Base-by-base conservation (phyloP, 1,140 invertebrate species). In the Babylonia areolata region DNA sequence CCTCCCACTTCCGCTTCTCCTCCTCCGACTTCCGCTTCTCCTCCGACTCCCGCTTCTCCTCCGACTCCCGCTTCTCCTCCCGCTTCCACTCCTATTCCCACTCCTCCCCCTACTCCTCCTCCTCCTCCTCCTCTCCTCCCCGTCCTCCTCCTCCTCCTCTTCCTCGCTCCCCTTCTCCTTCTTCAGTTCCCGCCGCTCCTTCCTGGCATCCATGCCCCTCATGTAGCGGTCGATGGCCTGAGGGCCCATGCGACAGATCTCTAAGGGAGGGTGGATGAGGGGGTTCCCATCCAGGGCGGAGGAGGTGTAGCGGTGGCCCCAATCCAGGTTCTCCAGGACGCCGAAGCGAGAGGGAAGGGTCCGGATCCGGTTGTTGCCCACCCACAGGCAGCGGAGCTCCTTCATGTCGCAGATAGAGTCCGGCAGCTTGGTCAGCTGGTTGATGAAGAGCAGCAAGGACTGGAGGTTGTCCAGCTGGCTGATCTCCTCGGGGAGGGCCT, bases 201-300 rank as follows among this genome's bases (percentile, higher is more conserved):
- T 20, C 0, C 58, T 23, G 28, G 15, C 15, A 23, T 64, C 23
- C 28, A 86, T 64, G 15, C 71, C 51, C 33, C 33, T 78, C 85
- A 86, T 83, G 69, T 86, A 86, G 3, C 85, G 58, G 46, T 91
- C 90, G 73, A 93, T 92, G 20, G 90, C 90, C 42, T 84, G 83
- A 20, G 93, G 87, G 23, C 94, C 94, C 86, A 91, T 85, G 79
- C 91, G 90, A 78, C 93, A 94, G 28, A 95, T 92, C 71, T 94
- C 92, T 23, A 94, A 77, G 0, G 94, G 94, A 35, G 94, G 94
- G 54, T 90, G 88, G 12, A 87, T 78, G 3, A 95, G 85, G 11
- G 94, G 94, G 85, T 95, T 95, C 1, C 91, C 92, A 79, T 94
- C 93, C 15, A 95, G 86, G 35, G 90, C 89, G 0, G 92, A 90